A percentile compares a stretch with the other conserved stretches of the same genome.
phyloP scores from a whole-genome alignment of 2,113 vertebrate species.

The Collichthys lucidus region DNA sequence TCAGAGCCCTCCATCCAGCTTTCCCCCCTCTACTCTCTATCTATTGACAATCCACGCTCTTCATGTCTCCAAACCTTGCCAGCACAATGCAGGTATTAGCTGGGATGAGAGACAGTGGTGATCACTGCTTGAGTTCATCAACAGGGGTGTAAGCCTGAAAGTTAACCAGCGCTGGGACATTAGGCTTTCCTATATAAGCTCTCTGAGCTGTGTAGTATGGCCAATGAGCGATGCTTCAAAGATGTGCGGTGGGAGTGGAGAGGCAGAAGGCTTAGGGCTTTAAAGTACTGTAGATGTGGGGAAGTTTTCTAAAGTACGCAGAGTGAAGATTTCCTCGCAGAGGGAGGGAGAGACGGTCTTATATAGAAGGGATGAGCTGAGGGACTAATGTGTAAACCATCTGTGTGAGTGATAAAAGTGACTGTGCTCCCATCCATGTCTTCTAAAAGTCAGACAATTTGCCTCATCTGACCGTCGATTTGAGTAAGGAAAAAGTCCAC shows the following conservation, averaged over 20 bases:
- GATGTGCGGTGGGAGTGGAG: slow-evolving; percentile 73
- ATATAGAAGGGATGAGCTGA: slow-evolving; percentile 52
- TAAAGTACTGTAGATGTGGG: slow-evolving; percentile 61
- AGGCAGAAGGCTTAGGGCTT: slow-evolving; percentile 68
- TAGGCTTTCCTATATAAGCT: slow-evolving; percentile 74
- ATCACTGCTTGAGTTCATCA: slow-evolving; percentile 69
- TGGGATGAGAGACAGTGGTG: slow-evolving; percentile 64
- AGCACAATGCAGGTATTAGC: slow-evolving; percentile 70
- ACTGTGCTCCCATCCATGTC: slow-evolving; percentile 59
- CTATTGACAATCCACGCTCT: slow-evolving; percentile 69
- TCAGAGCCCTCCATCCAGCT: slow-evolving; percentile 25
- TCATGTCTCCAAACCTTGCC: slow-evolving; percentile 61
- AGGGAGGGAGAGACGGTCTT: slow-evolving; percentile 44
- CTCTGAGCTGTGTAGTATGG: slow-evolving; percentile 52
- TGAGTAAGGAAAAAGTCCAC: too few relatives aligned
- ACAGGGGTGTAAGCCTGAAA: slow-evolving; percentile 74
- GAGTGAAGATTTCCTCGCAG: slow-evolving; percentile 49
- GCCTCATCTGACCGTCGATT: too few relatives aligned
- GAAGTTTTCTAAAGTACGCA: slow-evolving; percentile 66
- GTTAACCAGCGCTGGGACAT: slow-evolving; percentile 70
- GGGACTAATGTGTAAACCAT: slow-evolving; percentile 65
- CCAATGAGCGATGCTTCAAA: slow-evolving; percentile 72
- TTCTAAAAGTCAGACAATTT: slow-evolving; percentile 46
- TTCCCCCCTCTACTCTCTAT: slow-evolving; percentile 27
- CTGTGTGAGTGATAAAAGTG: slow-evolving; percentile 67